These are phyloP conservation scores for Catamblyrhynchus diadema DNA, from an alignment of 2,797 vertebrate species.

Conservation along the genomic window DNA sequence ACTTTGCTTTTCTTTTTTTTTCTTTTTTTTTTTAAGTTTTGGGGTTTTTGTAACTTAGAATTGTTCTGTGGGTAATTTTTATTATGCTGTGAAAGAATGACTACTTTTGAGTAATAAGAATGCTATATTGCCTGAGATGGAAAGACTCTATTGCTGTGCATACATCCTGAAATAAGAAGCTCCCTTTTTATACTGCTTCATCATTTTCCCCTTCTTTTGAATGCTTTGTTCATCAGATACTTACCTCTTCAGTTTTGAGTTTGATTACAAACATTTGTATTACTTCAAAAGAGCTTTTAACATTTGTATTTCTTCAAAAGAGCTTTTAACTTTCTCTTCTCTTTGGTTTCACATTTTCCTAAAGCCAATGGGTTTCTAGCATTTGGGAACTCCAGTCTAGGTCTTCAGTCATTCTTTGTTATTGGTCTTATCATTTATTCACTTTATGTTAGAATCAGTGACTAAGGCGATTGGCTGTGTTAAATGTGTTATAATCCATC, in stretches of 20 bases:
- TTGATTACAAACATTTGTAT: not conserved
- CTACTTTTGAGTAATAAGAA: slow-evolving; percentile 42
- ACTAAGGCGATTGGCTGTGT: not conserved
- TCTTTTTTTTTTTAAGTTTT: not conserved
- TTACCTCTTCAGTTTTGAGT: slow-evolving; percentile 6
- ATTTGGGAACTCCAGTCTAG: not conserved
- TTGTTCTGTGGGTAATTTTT: slow-evolving; percentile 57
- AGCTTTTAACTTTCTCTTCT: not conserved
- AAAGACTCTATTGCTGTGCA: slow-evolving; percentile 27
- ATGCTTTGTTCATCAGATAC: not conserved
- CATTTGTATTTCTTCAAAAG: not conserved
- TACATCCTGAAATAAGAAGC: not conserved
- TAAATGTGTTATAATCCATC: not conserved
- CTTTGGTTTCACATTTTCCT: not conserved
- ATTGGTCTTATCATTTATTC: not conserved
- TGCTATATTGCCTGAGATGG: slow-evolving; percentile 28
- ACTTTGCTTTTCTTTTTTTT: not conserved
- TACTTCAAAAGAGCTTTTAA: not conserved
- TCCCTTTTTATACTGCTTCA: slow-evolving; percentile 1
- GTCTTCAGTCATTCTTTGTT: not conserved
- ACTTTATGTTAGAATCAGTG: not conserved
- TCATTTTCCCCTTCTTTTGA: not conserved
- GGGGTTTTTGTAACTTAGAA: not conserved
- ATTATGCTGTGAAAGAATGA: slow-evolving; percentile 53
- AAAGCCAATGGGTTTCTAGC: not conserved